phyloP scores from a whole-genome alignment of 2,888 invertebrate genomes.

The Andrena chrysosceles region DNA sequence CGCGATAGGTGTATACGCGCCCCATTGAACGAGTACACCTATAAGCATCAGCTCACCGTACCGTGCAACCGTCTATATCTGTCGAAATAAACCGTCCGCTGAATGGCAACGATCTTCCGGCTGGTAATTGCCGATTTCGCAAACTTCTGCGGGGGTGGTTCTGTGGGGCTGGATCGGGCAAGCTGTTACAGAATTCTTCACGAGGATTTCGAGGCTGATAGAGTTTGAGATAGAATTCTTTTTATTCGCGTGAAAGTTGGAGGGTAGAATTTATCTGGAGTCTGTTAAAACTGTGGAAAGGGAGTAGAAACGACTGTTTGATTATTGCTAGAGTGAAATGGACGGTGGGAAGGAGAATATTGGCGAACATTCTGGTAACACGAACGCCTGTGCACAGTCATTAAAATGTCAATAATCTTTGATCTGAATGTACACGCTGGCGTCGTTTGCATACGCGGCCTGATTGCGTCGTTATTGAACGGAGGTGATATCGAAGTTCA shows the following conservation, averaged over 20 bases:
- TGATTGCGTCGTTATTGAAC: conserved; percentile 17
- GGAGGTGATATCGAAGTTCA: conserved; percentile 22
- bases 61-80: conserved; percentile 26
- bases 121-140: conserved; percentile 10
- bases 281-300: no score
- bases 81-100: conserved; percentile 28
- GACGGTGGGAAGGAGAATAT: background rate
- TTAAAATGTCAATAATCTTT: conserved; percentile 37
- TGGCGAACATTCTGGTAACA: conserved; percentile 2
- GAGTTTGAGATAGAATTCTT: background rate
- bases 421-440: conserved; percentile 13
- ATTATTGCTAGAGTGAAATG: background rate
- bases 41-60: conserved; percentile 58
- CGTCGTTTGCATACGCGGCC: conserved; percentile 21
- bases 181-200: background rate
- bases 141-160: background rate
- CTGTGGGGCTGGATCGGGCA: background rate
- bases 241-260: background rate
- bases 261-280: no score
- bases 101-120: conserved; percentile 9
- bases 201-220: no score
- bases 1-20: conserved; percentile 42
- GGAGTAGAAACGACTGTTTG: no score
- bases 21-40: conserved; percentile 58
- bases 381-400: conserved; percentile 23